Conservation (phyloP, 1,140 invertebrate genomes). For the Chelonus insularis region DNA sequence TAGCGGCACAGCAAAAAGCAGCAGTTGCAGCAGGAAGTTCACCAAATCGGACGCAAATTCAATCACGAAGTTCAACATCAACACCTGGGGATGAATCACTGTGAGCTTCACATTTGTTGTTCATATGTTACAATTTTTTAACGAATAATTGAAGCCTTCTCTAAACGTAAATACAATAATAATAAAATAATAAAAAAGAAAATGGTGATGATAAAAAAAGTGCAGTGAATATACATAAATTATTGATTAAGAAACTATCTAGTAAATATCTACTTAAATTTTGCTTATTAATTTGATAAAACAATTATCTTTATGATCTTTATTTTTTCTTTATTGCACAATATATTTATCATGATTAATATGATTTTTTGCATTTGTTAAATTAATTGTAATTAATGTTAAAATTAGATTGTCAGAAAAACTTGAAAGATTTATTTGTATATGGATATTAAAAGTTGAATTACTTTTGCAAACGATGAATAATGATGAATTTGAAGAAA, state of each 20-base stretch:
- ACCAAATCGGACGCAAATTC: slow-evolving; percentile 51
- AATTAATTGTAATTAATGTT: too few species aligned
- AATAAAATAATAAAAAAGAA: too few species aligned
- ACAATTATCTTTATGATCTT: neutral
- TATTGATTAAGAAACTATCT: neutral
- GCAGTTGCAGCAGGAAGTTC: slow-evolving; percentile 49
- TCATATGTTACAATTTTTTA: slow-evolving; percentile 21
- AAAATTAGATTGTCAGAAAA: too few species aligned
- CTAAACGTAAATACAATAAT: too few species aligned
- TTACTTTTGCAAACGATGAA: too few species aligned
- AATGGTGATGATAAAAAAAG: too few species aligned
- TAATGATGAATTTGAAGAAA: too few species aligned
- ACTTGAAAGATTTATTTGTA: too few species aligned
- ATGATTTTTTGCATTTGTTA: slow-evolving; percentile 30
- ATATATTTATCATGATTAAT: slow-evolving; percentile 18
- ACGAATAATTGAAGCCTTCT: too few species aligned
- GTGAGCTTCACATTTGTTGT: slow-evolving; percentile 41
- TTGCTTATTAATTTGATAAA: neutral
- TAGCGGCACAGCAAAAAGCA: slow-evolving; percentile 55
- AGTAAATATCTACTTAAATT: neutral
- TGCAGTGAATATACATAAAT: too few species aligned
- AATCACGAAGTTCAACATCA: slow-evolving; percentile 40
- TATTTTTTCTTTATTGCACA: neutral
- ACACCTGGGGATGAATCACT: slow-evolving; percentile 43
- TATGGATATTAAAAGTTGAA: too few species aligned